Conservation (phyloP, 2,888 invertebrate genomes). For the Chelonus formosanus region DNA sequence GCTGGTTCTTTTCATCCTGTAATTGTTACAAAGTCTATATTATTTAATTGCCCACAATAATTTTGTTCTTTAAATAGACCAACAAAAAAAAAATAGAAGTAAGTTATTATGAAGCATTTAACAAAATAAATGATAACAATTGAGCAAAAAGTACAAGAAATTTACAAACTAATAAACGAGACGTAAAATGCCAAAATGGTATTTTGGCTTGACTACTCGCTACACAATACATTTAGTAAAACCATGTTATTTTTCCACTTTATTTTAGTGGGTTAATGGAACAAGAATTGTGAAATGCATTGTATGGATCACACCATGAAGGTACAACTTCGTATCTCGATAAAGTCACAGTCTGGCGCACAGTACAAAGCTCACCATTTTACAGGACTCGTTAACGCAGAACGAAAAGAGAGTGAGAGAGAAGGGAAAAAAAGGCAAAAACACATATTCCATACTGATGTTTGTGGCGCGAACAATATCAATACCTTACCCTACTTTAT, state of each 20-base stretch:
- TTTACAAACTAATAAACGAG: not conserved
- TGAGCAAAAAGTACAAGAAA: not conserved
- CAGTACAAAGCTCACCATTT: constrained; percentile 26
- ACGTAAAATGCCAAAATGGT: not conserved
- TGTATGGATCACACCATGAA: constrained; percentile 18
- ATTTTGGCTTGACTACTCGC: not conserved
- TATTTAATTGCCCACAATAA: not conserved
- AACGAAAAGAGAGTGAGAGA: constrained; percentile 23
- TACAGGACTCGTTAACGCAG: constrained; percentile 26
- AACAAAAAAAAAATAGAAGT: not conserved
- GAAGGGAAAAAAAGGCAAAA: constrained; percentile 33
- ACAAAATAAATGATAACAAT: not conserved
- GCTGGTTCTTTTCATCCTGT: constrained; percentile 97
- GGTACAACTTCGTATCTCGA: constrained; percentile 26
- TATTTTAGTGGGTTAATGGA: constrained; percentile 23
- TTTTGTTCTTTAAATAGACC: no score
- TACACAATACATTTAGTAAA: constrained; percentile 4
- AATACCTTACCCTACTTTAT: constrained; percentile 40
- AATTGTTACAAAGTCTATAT: constrained; percentile 55
- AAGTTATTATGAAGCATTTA: not conserved
- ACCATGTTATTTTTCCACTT: constrained; percentile 10
- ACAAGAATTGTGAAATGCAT: constrained; percentile 11
- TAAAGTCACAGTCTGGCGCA: constrained; percentile 23
- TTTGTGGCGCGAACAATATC: constrained; percentile 38
- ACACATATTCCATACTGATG: constrained; percentile 36